Evolutionary conservation across 2,797 vertebrate species (phyloP).

Genomic region (Cryptoblepharus egeriae): DNA sequence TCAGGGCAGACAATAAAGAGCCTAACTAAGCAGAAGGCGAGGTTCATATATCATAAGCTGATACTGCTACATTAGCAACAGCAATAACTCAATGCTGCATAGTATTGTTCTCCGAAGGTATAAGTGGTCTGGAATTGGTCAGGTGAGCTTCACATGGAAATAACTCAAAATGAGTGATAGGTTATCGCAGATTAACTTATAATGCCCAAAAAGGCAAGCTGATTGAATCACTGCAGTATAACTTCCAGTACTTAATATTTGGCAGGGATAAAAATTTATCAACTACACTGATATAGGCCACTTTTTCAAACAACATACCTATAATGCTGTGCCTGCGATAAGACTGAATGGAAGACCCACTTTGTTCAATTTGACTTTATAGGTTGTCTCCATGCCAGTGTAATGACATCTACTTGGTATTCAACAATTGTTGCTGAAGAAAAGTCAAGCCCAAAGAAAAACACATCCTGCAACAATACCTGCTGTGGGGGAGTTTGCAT

Average conservation of each 20-base stretch:
- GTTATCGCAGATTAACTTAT: neutral
- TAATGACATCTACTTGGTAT: neutral
- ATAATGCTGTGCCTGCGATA: neutral
- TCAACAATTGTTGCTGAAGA: neutral
- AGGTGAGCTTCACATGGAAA: neutral
- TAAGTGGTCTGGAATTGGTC: neutral
- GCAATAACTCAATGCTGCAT: neutral
- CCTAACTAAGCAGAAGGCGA: too few relatives aligned
- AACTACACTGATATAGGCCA: neutral
- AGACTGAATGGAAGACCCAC: neutral
- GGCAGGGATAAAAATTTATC: neutral
- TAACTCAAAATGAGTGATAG: neutral
- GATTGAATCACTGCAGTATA: neutral
- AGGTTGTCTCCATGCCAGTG: neutral
- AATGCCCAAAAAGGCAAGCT: neutral
- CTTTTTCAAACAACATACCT: neutral
- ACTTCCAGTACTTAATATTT: neutral
- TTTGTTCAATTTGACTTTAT: fast-evolving
- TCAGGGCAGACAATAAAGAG: too few relatives aligned
- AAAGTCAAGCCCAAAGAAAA: neutral
- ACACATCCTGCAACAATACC: slow-evolving; percentile 74
- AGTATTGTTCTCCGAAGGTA: neutral
- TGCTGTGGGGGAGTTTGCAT: slow-evolving; percentile 97
- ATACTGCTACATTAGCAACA: neutral
- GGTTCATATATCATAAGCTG: neutral